Base-by-base conservation (phyloP, 2,888 invertebrate species). In the Alentia gelatinosa region DNA sequence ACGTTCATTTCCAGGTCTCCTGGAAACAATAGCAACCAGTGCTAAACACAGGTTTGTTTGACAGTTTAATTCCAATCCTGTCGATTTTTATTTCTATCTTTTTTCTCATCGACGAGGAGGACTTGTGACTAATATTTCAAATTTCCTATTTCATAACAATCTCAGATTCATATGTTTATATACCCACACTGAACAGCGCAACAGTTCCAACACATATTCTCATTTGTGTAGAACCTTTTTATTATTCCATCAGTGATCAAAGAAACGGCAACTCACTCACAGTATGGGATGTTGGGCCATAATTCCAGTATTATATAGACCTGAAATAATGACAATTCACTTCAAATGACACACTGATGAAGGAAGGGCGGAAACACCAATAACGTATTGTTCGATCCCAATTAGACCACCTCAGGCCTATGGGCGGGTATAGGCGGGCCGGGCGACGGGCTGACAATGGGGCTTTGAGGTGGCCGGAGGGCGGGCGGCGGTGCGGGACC, bases 331-430 rank as follows among this genome's bases (percentile, higher is more conserved):
- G 68, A 68, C 68, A 19, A 30, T 26, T 26, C 37, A 37, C 79
- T 79, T 39, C 37, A 79, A 79, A 79, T 26, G 68, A 19, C 68
- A 30, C n/a, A 4, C 12, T 26, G 68, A 68, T 79, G 79, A 79
- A 4, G 39, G 37, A 74, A 37, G 79, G 37, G 79, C 79, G 79
- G 79, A 79, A 79, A 39, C 37, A 79, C 39, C 79, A 79, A 79
- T 79, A 79, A 39, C n/a, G 79, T 35, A 79, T 79, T 79, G 79
- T 39, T 79, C 37, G 79, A 79, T 79, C 79, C 79, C 79, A 79
- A 79, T 79, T 79, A 79, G 79, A 39, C 79, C 37, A 79, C 39
- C 79, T 68, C 68, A 19, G 26, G 68, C 74, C 74, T 33, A 3
- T n/a, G 68, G 30, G 30, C 26, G 26, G 68, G 30, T 12, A 30